A percentile compares a stretch with the other conserved stretches of the same genome.
phyloP scores from a whole-genome alignment of 2,797 vertebrate genomes.

The Cyprinodon diabolis region DNA sequence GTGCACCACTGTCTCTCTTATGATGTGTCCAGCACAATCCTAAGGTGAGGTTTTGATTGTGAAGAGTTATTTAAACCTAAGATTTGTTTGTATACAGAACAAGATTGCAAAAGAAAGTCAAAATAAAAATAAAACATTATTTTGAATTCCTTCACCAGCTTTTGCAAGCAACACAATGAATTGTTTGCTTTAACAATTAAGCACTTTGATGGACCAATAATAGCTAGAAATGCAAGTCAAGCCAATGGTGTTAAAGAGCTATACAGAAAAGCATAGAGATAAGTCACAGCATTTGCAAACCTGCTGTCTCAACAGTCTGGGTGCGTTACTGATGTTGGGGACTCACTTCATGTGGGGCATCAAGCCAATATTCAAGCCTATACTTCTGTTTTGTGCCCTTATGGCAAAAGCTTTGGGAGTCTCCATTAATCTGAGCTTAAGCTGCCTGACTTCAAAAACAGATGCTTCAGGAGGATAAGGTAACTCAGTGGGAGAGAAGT shows the following conservation, averaged over 20 bases:
- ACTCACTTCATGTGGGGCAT: constrained; percentile 34
- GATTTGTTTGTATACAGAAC: neutral
- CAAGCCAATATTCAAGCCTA: constrained; percentile 55
- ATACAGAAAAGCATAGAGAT: constrained; percentile 42
- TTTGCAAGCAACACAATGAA: too few species aligned
- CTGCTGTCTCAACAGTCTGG: constrained; percentile 57
- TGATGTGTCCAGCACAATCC: neutral
- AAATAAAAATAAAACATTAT: too few species aligned
- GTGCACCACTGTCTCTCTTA: neutral
- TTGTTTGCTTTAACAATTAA: neutral
- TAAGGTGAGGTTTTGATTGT: neutral
- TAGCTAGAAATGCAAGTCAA: constrained; percentile 14
- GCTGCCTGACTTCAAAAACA: constrained; percentile 74
- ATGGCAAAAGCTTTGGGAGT: constrained; percentile 66
- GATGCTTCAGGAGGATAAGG: constrained; percentile 79
- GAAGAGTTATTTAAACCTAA: neutral
- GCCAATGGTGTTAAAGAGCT: constrained; percentile 6
- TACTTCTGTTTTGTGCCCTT: constrained; percentile 63
- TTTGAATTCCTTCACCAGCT: too few species aligned
- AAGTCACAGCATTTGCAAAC: constrained; percentile 45
- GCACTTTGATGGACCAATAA: neutral
- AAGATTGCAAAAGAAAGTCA: too few species aligned
- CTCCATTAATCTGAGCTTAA: constrained; percentile 78
- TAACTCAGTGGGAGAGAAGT: constrained; percentile 67
- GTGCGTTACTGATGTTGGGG: constrained; percentile 59